These are phyloP conservation scores for Numenius phaeopus DNA, from an alignment of 2,797 vertebrate species.

Conservation along the genomic window DNA sequence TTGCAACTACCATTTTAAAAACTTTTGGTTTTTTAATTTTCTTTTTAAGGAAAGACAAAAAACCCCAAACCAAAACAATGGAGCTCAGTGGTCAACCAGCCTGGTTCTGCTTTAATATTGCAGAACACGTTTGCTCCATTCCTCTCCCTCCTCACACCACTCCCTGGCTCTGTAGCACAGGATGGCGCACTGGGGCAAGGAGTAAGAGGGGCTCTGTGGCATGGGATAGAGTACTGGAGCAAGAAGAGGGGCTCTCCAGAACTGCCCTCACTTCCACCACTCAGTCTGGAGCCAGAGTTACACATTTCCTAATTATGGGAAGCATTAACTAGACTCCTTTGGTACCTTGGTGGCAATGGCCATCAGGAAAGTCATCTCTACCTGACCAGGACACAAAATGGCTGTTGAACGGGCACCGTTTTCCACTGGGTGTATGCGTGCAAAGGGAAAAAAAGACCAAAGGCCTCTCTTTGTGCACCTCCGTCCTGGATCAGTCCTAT, in stretches of 20 bases:
- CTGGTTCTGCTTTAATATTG: background rate
- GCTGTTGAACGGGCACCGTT: background rate
- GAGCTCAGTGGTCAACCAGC: background rate
- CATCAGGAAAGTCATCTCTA: background rate
- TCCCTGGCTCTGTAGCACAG: background rate
- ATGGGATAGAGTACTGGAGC: fast-evolving
- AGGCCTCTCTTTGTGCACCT: background rate
- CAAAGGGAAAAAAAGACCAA: fast-evolving
- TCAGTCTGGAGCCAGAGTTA: fast-evolving
- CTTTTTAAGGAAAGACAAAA: background rate
- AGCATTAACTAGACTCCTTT: background rate
- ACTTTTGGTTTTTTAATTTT: background rate
- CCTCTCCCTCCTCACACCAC: background rate
- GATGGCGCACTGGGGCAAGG: fast-evolving
- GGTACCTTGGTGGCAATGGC: background rate
- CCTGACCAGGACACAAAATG: background rate
- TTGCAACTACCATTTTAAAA: background rate
- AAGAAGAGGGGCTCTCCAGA: background rate
- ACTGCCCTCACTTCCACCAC: background rate
- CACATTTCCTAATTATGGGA: fast-evolving
- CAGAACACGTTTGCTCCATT: background rate
- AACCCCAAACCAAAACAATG: background rate
- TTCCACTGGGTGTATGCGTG: fast-evolving
- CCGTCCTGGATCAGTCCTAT: background rate
- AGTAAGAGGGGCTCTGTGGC: background rate